Percentiles rank a stretch among this genome's conserved stretches.
Evolutionary conservation across 2,888 invertebrate species (phyloP).

Genomic region (Himalopsyche kuldschensis): DNA sequence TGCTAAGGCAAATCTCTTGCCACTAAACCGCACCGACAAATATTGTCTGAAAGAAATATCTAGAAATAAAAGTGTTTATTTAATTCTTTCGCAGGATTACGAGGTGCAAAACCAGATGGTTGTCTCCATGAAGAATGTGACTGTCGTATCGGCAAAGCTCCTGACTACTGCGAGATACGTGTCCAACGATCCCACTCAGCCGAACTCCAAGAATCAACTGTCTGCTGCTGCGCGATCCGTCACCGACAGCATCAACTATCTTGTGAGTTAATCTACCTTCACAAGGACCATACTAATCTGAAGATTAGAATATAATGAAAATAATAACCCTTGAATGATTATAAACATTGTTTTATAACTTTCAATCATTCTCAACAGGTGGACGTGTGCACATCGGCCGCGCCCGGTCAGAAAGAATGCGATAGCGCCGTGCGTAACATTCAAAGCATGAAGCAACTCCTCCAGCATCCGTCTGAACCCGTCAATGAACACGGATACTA

Average conservation of each 20-base stretch:
- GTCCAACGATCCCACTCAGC: slow-evolving; percentile 85
- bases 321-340: too few species aligned
- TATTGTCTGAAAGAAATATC: too few species aligned
- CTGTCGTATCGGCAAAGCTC: slow-evolving; percentile 82
- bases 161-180: slow-evolving; percentile 86
- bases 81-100: slow-evolving; percentile 60
- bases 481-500: slow-evolving; percentile 88
- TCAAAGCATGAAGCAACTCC: slow-evolving; percentile 77
- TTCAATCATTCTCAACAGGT: slow-evolving; percentile 44
- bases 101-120: slow-evolving; percentile 81
- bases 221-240: slow-evolving; percentile 87
- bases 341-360: too few species aligned
- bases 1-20: too few species aligned
- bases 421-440: slow-evolving; percentile 93
- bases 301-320: background rate
- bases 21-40: too few species aligned
- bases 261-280: slow-evolving; percentile 58
- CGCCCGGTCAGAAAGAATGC: slow-evolving; percentile 96
- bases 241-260: slow-evolving; percentile 88
- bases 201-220: slow-evolving; percentile 87
- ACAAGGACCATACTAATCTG: too few species aligned
- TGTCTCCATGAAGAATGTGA: slow-evolving; percentile 82
- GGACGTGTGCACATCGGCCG: slow-evolving; percentile 84
- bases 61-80: background rate
- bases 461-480: slow-evolving; percentile 86